Evolutionary conservation across 1,140 invertebrate genomes (phyloP).

Genomic region (Eueides isabella): DNA sequence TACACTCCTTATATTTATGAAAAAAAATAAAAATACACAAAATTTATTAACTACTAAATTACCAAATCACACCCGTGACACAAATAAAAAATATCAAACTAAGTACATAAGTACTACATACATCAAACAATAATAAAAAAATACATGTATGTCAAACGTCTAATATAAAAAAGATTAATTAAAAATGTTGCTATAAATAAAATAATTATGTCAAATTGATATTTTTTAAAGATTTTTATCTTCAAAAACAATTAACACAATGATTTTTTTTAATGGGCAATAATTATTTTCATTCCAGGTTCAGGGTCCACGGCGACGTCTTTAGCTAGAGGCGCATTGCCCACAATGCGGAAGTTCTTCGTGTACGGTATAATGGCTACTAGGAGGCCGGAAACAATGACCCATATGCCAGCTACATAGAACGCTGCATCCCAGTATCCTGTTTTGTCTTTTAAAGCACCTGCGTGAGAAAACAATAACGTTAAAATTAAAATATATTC

Average conservation of each 20-base stretch:
- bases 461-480: conserved; percentile 58
- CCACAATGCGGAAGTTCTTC: conserved; percentile 85
- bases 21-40: background rate
- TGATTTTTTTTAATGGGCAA: conserved; percentile 57
- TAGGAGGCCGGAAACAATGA: conserved; percentile 89
- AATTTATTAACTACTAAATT: background rate
- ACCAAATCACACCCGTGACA: background rate
- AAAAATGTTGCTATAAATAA: background rate
- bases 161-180: background rate
- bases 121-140: background rate
- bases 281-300: conserved; percentile 71
- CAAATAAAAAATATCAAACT: background rate
- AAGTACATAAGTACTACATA: background rate
- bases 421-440: conserved; percentile 88
- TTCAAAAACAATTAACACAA: background rate
- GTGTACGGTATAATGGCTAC: conserved; percentile 86
- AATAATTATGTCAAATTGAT: background rate
- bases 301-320: conserved; percentile 76
- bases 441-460: conserved; percentile 87
- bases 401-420: conserved; percentile 88
- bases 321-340: conserved; percentile 84
- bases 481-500: background rate
- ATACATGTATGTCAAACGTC: background rate
- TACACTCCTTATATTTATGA: background rate
- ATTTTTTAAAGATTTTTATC: background rate